Evolutionary conservation across 2,797 vertebrate genomes (phyloP).

Genomic region (Falco concolor): DNA sequence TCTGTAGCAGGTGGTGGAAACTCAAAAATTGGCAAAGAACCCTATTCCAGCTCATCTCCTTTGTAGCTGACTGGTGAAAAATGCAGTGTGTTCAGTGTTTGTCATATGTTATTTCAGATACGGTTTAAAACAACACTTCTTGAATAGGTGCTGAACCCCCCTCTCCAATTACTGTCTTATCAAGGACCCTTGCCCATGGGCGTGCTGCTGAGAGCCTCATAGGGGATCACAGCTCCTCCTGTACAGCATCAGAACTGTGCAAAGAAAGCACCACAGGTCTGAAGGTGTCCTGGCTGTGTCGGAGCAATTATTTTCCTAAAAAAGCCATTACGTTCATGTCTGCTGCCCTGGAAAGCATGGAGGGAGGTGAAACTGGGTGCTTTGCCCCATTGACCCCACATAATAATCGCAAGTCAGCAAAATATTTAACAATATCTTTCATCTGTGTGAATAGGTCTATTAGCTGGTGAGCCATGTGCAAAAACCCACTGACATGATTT

Average conservation of each 20-base stretch:
- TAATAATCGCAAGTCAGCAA: background rate
- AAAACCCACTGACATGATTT: background rate
- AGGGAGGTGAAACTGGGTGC: background rate
- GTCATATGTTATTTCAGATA: background rate
- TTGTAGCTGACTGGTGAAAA: background rate
- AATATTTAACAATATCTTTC: background rate
- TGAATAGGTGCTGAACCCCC: background rate
- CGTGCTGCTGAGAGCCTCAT: background rate
- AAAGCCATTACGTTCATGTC: fast-evolving
- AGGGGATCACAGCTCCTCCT: background rate
- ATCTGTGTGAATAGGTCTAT: background rate
- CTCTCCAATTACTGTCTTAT: background rate
- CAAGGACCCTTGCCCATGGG: background rate
- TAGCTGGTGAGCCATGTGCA: background rate
- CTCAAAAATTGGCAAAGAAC: background rate
- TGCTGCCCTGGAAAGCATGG: background rate
- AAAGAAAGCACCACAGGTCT: background rate
- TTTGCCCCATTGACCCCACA: background rate
- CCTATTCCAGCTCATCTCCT: background rate
- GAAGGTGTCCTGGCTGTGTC: background rate
- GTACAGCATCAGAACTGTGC: background rate
- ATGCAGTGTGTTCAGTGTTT: background rate
- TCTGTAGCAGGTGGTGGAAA: background rate
- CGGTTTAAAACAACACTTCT: background rate
- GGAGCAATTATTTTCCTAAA: background rate